Evolutionary conservation across 2,888 invertebrate species (phyloP), one percentile per base, ranked within the genome.

Genomic region (Tanypteryx hageni): DNA sequence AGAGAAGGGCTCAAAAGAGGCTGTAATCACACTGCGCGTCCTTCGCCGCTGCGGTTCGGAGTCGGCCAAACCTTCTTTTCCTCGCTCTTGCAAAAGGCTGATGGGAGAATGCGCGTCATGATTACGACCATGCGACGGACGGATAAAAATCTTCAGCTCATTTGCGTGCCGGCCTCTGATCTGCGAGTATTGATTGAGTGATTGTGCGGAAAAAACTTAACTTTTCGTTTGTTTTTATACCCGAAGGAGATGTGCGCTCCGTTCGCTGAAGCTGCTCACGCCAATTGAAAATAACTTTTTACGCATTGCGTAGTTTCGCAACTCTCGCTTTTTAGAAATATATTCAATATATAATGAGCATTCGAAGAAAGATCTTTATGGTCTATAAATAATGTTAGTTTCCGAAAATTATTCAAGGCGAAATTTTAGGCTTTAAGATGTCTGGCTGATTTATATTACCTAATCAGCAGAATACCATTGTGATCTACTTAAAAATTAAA

Each of bases 161-260:
- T 76, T 76, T 76, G 76, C 76, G 76, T 76, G 76, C 61, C 18
- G 76, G 76, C 76, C 76, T 76, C 76, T 76, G 22, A 76, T 76
- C 76, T 27, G 76, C 76, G 76, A 11, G 27, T 76, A 76, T 76
- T 76, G 76, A 76, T 76, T 76, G 16, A 13, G 27, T 3, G 76
- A 27, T 76, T 76, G 76, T 13, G 76, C 10, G 22, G 27, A 27
- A 27, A 76, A 27, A 10, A 76, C 13, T 9, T 22, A 68, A 18
- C 18, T 76, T 76, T 76, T 22, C 27, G 22, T 76, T 18, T 18
- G 76, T 22, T 27, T 76, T 14, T 13, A 13, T 22, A 27, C 22
- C 76, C 22, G 18, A 61, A 61, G 18, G 18, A 7, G 61, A 61
- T 76, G 76, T 13, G n/a, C 68, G 22, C 68, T 76, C 10, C 76